Conservation (phyloP, 2,113 vertebrate genomes). For the Nothocercus nigrocapillus region DNA sequence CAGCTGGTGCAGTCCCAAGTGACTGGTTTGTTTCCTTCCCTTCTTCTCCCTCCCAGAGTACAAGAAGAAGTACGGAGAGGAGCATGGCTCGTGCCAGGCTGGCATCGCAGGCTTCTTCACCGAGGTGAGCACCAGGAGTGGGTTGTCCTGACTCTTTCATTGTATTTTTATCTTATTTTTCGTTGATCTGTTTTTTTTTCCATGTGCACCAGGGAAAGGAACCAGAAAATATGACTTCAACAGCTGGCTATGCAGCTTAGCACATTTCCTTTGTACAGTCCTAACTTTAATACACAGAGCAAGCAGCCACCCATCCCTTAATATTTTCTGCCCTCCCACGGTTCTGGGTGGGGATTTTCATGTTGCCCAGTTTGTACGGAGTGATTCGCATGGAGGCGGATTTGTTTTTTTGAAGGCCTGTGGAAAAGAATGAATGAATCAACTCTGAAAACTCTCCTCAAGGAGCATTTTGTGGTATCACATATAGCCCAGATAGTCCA, state of each 20-base stretch:
- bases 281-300: background rate
- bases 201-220: background rate
- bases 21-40: constrained; percentile 64
- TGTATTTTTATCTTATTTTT: too few relatives aligned
- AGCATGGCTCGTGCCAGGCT: constrained; percentile 98
- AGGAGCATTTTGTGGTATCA: background rate
- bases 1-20: constrained; percentile 54
- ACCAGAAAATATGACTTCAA: background rate
- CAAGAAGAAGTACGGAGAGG: constrained; percentile 98
- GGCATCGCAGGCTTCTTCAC: constrained; percentile 94
- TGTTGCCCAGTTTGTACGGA: background rate
- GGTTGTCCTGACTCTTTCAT: background rate
- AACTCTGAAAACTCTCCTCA: background rate
- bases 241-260: accelerated
- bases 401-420: background rate
- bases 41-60: constrained; percentile 83
- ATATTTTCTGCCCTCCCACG: background rate
- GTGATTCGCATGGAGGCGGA: background rate
- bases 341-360: background rate
- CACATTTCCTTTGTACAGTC: background rate
- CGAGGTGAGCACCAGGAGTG: constrained; percentile 82
- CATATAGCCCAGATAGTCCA: background rate
- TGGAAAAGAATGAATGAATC: background rate
- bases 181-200: background rate
- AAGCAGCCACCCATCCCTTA: background rate